phyloP scores from a whole-genome alignment of 2,113 vertebrate species.

The Anser brachyrhynchus region DNA sequence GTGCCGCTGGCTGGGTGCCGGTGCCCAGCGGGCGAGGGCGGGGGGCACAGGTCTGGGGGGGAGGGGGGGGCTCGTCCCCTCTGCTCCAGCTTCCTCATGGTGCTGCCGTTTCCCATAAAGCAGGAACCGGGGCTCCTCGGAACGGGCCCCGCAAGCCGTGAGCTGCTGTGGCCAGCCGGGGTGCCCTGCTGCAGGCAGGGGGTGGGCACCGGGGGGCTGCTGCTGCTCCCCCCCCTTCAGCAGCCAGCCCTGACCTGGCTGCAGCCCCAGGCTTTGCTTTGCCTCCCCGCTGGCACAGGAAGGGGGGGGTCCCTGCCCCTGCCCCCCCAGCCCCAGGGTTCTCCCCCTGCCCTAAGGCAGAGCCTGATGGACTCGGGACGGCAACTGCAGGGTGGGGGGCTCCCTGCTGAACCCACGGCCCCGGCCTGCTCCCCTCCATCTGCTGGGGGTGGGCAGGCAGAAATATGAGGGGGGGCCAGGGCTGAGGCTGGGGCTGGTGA shows the following conservation, averaged over 20 bases:
- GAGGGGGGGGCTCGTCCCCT: not conserved
- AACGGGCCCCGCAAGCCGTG: not conserved
- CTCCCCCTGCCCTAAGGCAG: not conserved
- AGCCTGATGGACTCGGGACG: not conserved
- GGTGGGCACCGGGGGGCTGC: too few relatives aligned
- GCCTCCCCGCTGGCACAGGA: not conserved
- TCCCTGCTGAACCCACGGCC: too few relatives aligned
- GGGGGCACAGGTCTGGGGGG: not conserved
- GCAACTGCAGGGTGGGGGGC: not conserved
- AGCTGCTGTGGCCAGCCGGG: not conserved
- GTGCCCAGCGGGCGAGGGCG: not conserved
- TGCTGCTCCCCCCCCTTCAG: not conserved
- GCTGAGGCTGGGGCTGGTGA: not conserved
- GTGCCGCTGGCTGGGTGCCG: not conserved
- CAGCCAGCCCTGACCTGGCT: rapidly evolving
- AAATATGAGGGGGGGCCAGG: rapidly evolving
- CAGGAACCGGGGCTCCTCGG: not conserved
- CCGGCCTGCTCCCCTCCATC: not conserved
- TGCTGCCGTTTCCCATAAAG: not conserved
- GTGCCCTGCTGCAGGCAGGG: too few relatives aligned
- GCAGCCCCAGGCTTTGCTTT: not conserved
- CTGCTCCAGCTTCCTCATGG: not conserved
- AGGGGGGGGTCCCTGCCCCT: not conserved
- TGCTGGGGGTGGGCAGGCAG: rapidly evolving
- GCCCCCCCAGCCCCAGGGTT: not conserved